Evolutionary conservation across 2,113 vertebrate species (phyloP), one percentile per base, ranked within the genome.

Genomic region (Poicephalus meyeri): DNA sequence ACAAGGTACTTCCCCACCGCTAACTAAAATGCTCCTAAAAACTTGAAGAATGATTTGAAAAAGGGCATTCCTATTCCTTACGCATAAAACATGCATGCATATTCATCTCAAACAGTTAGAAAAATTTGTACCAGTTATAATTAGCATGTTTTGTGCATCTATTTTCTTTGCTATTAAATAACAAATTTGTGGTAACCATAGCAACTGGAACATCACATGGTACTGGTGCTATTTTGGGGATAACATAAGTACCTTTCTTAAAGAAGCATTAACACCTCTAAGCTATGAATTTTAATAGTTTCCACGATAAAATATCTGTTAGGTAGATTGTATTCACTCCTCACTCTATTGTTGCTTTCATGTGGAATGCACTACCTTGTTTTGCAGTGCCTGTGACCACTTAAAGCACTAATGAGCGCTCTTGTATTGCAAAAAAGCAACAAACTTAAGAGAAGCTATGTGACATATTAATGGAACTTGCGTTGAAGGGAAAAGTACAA

Each of bases 101-200:
- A 98, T 98, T 98, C 98, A 98, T 98, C 95, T 96, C 95, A 98
- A 98, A 98, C 97, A 98, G 97, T 98, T 97, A 97, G 97, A 96
- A 97, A 98, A 97, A 97, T 93, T 97, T 97, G 97, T 98, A 98
- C 98, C 97, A 97, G 98, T 98, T 98, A 98, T 98, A 98, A 98
- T 98, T 98, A 98, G 97, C 98, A 97, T 98, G 98, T 98, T 98
- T 98, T 98, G 97, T 98, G 98, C 98, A 98, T 98, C 98, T 98
- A 98, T 98, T 98, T 98, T 98, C 97, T 98, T 98, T 98, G 98
- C 98, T 98, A 98, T 98, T 98, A 98, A 98, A 98, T 98, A 98
- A 98, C 98, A 98, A 98, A 98, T 98, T 98, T 98, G 98, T 98
- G 95, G 98, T 98, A 98, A 98, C 98, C 98, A 98, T 98, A 97